Base-by-base conservation (phyloP, 2,797 vertebrate species). In the Columba guinea region DNA sequence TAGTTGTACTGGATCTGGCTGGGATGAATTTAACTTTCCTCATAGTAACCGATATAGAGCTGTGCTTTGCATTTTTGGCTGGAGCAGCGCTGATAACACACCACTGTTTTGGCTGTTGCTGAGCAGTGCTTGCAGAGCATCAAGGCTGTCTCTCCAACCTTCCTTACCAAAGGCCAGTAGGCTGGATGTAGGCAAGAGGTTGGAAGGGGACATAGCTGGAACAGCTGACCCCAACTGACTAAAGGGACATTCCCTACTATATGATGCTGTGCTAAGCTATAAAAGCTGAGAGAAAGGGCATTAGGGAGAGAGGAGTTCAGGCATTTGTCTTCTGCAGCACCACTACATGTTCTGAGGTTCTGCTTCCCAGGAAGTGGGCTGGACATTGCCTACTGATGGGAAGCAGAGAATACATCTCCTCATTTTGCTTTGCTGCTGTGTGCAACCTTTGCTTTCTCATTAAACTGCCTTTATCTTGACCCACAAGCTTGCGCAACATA, bases 301-400 rank as follows among this genome's bases (percentile, higher is more conserved):
- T 11, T 0, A 2, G 17, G 15, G 19, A 13, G 8, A 4, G 5
- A 19, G 3, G 4, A 48, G 4, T 48, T 64, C 32, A 64, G 9
- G 15, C 5, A 24, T 65, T 60, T 80, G 7, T 53, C 24, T 69
- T 74, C 51, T 24, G 9, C 49, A 89, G 46, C 12, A 16, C 1
- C 14, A 19, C 34, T 32, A 8, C 5, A 4, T 24, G 7, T 65
- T 21, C 35, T 60, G n/a, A 79, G 24, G 18, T 64, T 27, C 22
- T 73, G 59, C 19, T 46, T 74, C 62, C 13, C 48, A 55, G n/a
- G 10, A 78, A 52, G 53, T 13, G 21, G 21, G 13, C 39, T 89
- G 39, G 14, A 48, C 19, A 37, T 67, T 2, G 2, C 5, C 20
- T 58, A 17, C n/a, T 37, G 11, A 62, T 48, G 27, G 26, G 26